Conservation (phyloP, 2,888 invertebrate species). For the Chrysodeixis includens region DNA sequence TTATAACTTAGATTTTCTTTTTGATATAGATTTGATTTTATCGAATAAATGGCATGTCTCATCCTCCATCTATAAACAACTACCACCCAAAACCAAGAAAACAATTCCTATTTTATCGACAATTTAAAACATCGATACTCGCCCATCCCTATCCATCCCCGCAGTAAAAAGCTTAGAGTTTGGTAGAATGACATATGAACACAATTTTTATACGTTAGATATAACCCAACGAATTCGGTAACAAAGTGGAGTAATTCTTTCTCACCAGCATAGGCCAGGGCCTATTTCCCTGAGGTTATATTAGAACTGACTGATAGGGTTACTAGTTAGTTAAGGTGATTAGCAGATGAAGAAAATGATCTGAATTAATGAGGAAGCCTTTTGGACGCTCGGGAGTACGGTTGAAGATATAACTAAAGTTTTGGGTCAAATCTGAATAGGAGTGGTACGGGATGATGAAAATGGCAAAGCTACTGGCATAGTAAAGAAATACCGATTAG, state of each 20-base stretch:
- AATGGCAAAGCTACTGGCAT: too few relatives aligned
- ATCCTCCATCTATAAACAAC: too few relatives aligned
- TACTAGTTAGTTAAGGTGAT: neutral
- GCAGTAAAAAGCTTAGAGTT: slow-evolving; percentile 50
- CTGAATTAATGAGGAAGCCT: neutral
- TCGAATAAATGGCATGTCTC: too few relatives aligned
- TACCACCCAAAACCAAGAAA: neutral
- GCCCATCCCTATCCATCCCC: slow-evolving; percentile 11
- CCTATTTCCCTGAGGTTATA: neutral
- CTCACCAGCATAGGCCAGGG: slow-evolving; percentile 2
- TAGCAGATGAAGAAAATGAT: neutral
- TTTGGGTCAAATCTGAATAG: too few relatives aligned
- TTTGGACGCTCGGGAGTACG: too few relatives aligned
- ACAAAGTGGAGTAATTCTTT: neutral
- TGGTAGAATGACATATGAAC: slow-evolving; percentile 49
- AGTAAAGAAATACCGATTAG: too few relatives aligned
- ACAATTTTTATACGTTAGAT: slow-evolving; percentile 52
- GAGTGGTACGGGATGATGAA: too few relatives aligned
- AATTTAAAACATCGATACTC: slow-evolving; percentile 28
- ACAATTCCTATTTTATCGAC: neutral
- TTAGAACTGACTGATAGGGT: neutral
- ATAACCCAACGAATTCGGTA: neutral
- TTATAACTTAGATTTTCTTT: too few relatives aligned
- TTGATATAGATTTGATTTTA: too few relatives aligned
- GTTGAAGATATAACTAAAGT: too few relatives aligned